Conservation (phyloP, 2,113 vertebrate species). For the Calidris pygmaea region DNA sequence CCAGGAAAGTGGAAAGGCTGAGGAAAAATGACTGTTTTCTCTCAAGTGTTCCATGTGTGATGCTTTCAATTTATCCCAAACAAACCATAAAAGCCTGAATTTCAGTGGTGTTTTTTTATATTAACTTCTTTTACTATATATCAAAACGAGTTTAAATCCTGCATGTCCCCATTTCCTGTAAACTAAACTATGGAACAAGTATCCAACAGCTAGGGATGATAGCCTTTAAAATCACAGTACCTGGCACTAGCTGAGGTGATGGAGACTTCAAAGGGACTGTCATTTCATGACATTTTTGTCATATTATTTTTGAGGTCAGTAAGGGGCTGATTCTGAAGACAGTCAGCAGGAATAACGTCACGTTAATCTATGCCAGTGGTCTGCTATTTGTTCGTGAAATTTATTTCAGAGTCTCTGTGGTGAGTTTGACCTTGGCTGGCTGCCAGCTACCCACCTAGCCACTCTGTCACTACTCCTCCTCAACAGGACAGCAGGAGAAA, state of each 20-base stretch:
- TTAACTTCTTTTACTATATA: background rate
- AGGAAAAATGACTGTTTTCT: background rate
- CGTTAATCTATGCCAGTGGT: background rate
- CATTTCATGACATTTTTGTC: background rate
- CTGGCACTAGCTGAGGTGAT: background rate
- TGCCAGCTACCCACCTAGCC: background rate
- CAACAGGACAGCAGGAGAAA: background rate
- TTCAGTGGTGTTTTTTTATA: background rate
- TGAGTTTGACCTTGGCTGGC: background rate
- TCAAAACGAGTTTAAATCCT: background rate
- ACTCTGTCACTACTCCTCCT: background rate
- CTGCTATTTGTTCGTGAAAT: background rate
- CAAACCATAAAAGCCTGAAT: background rate
- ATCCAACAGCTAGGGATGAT: background rate
- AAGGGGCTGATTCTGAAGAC: background rate
- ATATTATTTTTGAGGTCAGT: background rate
- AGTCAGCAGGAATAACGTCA: background rate
- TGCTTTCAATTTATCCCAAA: background rate
- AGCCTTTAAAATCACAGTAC: background rate
- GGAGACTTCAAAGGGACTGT: background rate
- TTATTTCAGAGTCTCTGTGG: background rate
- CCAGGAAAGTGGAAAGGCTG: background rate
- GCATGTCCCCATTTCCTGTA: background rate
- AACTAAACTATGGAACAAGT: background rate
- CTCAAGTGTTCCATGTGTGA: rapidly evolving